Evolutionary conservation across 2,113 vertebrate genomes (phyloP).

Genomic region (Myotis yumanensis): DNA sequence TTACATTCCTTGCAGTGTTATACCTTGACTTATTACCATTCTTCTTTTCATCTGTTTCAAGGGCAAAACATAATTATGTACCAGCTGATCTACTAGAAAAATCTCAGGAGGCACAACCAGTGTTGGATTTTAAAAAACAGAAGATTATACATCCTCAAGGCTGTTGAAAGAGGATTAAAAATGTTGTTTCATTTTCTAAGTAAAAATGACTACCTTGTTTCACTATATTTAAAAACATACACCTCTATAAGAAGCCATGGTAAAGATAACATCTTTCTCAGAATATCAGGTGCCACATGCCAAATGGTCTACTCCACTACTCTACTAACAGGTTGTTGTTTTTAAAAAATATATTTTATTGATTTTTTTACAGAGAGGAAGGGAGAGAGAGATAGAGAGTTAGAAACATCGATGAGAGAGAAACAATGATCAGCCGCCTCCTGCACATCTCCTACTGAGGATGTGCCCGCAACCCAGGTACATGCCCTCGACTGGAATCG

Average conservation of each 20-base stretch:
- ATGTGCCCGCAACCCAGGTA: too few species aligned
- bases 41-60: constrained; percentile 3
- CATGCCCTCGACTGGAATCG: too few species aligned
- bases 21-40: background rate
- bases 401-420: too few species aligned
- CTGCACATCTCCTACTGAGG: too few species aligned
- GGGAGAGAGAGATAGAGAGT: too few species aligned
- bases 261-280: background rate
- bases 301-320: background rate
- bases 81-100: background rate
- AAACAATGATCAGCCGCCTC: too few species aligned
- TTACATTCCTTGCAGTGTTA: background rate
- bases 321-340: background rate
- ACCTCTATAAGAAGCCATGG: background rate
- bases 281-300: background rate
- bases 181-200: background rate
- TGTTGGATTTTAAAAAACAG: background rate
- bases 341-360: too few species aligned
- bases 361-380: too few species aligned
- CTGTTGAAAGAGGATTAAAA: background rate
- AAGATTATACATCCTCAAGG: constrained; percentile 17
- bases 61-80: constrained; percentile 16
- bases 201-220: background rate
- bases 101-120: background rate
- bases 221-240: background rate